Evolutionary conservation across 1,140 invertebrate genomes (phyloP), one percentile per base, ranked within the genome.

Genomic region (Batillaria attramentaria): DNA sequence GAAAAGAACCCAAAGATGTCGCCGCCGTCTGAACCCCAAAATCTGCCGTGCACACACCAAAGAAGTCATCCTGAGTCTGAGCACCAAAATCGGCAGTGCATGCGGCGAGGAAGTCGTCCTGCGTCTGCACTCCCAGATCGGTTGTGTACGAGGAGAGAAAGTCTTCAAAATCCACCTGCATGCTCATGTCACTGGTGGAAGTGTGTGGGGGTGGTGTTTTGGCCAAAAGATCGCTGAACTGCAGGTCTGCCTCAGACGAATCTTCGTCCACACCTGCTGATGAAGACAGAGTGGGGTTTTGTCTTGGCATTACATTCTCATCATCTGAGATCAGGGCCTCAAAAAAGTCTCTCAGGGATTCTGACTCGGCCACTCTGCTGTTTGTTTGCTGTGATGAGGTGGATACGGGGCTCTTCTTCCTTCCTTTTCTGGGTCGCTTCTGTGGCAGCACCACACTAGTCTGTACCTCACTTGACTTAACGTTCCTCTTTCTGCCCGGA

Each of bases 51-150:
- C 73, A 62, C 39, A 43, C 41, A 20, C 35, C 39, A 2, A 72
- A 20, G 13, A 43, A 8, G 20, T 42, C 28, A 24, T n/a, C 68
- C 42, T 28, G 24, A 28, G 73, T 75, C 54, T 75, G 73, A 24
- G 62, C 57, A 4, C 73, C 73, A 75, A 75, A 75, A 1, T 75
- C 73, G 5, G 73, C 54, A 16, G 73, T 75, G 54, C 54, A 65
- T 20, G 57, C 37, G 3, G 39, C 28, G 3, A 65, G 73, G 57
- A 75, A 75, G 39, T 62, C 73, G 13, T 65, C 54, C 31, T 60
- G 73, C 10, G 73, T 75, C 57, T 75, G 73, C 5, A 75, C 73
- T 1, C 73, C 73, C 3, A 75, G 31, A 1, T 75, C 73, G 3
- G 68, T n/a, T 24, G 68, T 70, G 68, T 42, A 70, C 3, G 24